These are phyloP conservation scores for Bellardia pandia DNA, from an alignment of 2,888 invertebrate species.

Conservation along the genomic window DNA sequence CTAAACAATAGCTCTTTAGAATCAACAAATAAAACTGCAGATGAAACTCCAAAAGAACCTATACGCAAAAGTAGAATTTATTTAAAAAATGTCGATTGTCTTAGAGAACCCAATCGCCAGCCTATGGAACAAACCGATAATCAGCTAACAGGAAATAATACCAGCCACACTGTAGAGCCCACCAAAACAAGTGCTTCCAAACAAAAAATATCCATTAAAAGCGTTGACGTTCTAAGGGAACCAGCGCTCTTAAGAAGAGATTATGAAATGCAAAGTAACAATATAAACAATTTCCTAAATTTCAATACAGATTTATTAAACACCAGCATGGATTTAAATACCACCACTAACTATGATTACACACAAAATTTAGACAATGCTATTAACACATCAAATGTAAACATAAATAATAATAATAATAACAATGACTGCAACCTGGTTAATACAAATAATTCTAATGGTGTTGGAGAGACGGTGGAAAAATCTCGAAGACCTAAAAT, in stretches of 20 bases:
- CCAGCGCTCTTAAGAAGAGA: slow-evolving; percentile 79
- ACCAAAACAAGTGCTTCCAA: slow-evolving; percentile 71
- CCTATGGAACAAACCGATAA: slow-evolving; percentile 73
- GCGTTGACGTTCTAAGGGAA: slow-evolving; percentile 82
- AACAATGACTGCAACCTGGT: slow-evolving; percentile 7
- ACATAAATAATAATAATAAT: slow-evolving; percentile 36
- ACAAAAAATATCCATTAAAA: slow-evolving; percentile 83
- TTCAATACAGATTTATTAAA: slow-evolving; percentile 50
- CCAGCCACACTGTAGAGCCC: not conserved
- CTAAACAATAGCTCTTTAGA: not conserved
- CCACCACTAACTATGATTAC: slow-evolving; percentile 47
- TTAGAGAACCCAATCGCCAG: slow-evolving; percentile 80
- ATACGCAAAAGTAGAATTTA: slow-evolving; percentile 81
- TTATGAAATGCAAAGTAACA: slow-evolving; percentile 75
- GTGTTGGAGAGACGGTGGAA: slow-evolving; percentile 51
- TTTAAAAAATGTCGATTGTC: slow-evolving; percentile 82
- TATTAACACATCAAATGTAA: slow-evolving; percentile 35
- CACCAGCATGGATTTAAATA: slow-evolving; percentile 32
- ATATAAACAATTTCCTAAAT: slow-evolving; percentile 50
- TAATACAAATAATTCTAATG: slow-evolving; percentile 26
- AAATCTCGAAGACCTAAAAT: slow-evolving; percentile 82
- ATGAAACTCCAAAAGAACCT: slow-evolving; percentile 66
- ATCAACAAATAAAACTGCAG: not conserved
- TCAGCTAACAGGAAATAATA: slow-evolving; percentile 65
- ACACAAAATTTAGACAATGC: slow-evolving; percentile 46